These are phyloP conservation scores for Nemurella pictetii DNA, from an alignment of 2,888 invertebrate species.

Conservation along the genomic window DNA sequence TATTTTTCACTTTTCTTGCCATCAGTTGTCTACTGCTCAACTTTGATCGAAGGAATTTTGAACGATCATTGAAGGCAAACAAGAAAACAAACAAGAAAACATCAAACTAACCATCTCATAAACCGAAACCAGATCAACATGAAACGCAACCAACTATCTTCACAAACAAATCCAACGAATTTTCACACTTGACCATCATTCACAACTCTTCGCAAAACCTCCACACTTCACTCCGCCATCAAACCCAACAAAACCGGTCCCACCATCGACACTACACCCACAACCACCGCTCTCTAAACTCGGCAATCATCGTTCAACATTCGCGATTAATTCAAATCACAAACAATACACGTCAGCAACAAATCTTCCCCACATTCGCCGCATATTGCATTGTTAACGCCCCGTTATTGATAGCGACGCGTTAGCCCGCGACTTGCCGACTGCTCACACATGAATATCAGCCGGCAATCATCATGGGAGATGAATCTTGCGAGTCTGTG, in stretches of 20 bases:
- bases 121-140: too few species aligned
- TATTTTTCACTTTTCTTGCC: too few species aligned
- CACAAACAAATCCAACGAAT: too few species aligned
- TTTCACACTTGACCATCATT: neutral
- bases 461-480: neutral
- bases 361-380: neutral
- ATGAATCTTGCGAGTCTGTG: neutral
- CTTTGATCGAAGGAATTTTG: too few species aligned
- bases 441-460: neutral
- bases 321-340: neutral
- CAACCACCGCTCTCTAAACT: neutral
- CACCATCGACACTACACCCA: neutral
- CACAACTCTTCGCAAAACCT: neutral
- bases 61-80: too few species aligned
- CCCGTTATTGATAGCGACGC: neutral
- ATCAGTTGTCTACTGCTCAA: too few species aligned
- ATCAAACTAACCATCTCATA: too few species aligned
- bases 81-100: too few species aligned
- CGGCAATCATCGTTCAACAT: neutral
- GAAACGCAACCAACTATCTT: neutral
- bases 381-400: neutral
- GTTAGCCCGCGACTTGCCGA: neutral
- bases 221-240: neutral
- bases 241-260: neutral
- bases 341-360: neutral